Evolutionary conservation across 2,888 invertebrate genomes (phyloP), one percentile per base, ranked within the genome.

Genomic region (Agonopterix alstromeriana): DNA sequence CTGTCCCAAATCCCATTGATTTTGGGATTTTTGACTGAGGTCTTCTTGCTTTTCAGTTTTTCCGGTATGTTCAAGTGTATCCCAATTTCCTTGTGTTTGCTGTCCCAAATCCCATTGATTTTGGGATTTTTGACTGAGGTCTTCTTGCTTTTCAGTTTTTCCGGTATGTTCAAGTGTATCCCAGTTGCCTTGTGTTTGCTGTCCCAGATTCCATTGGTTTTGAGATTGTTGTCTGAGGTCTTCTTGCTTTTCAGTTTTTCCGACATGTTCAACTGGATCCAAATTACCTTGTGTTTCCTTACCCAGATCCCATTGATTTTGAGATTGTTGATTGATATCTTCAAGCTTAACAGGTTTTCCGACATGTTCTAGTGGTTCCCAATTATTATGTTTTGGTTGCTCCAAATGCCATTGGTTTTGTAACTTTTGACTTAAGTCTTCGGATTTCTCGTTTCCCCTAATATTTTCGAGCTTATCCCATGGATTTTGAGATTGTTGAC

Each of bases 261-360:
- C 38, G 9, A 17, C 8, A 27, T 27, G 27, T 27, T 27, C 27
- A 27, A 27, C 27, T 5, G 27, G 7, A 27, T 7, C 27, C 27
- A 27, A 27, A 27, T 27, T 27, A 27, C 27, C 27, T 7, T 7
- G 27, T 27, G 27, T 27, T 27, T 27, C 5, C 7, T 74, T 67
- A n/a, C 57, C 57, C n/a, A 65, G 52, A 51, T 65, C 57, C 45
- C 63, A 64, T 49, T 53, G 46, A 51, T 58, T 65, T 51, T 71
- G 61, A 5, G 59, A 49, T 46, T 65, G 55, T 48, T 67, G 67
- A 10, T 38, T 38, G 38, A 10, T 4, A 38, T n/a, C 38, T n/a
- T 38, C 12, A n/a, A 14, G 14, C 11, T 8, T 12, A 11, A 12
- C 4, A 36, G 27, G 11, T 46, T 43, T 40, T 35, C 17, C 38